phyloP scores from a whole-genome alignment of 1,140 invertebrate species.

The Drosophila athabasca region DNA sequence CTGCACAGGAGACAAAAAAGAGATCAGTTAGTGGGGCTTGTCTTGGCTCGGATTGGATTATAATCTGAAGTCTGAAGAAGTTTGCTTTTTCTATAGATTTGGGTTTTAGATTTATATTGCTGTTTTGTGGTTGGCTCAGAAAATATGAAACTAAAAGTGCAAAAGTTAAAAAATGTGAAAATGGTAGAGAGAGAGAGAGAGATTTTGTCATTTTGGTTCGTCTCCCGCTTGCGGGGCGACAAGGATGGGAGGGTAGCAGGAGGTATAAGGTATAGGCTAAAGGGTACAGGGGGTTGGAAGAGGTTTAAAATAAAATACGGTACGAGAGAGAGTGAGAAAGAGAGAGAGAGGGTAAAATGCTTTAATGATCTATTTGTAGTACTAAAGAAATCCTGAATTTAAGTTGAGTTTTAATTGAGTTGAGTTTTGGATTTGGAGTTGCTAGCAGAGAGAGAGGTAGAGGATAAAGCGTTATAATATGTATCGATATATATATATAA shows the following conservation, averaged over 20 bases:
- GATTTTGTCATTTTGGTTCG: not conserved
- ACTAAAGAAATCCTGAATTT: constrained; percentile 40
- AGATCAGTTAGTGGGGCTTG: constrained; percentile 38
- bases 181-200: constrained; percentile 7
- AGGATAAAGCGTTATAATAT: constrained; percentile 58
- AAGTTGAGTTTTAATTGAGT: constrained; percentile 18
- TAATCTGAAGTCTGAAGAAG: not conserved
- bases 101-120: constrained; percentile 43
- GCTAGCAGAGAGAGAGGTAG: constrained; percentile 49
- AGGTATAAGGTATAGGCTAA: constrained; percentile 3
- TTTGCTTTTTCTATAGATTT: constrained; percentile 19
- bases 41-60: not conserved
- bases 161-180: constrained; percentile 55
- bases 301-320: constrained; percentile 51
- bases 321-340: constrained; percentile 6
- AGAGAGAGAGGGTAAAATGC: constrained; percentile 22
- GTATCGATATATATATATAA: constrained; percentile 26
- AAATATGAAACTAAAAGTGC: constrained; percentile 78
- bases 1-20: constrained; percentile 59
- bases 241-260: constrained; percentile 5
- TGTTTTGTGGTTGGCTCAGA: constrained; percentile 47
- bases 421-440: constrained; percentile 22
- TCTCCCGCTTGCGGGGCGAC: not conserved
- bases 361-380: constrained; percentile 42
- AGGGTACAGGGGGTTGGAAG: constrained; percentile 14